Evolutionary conservation across 2,797 vertebrate genomes (phyloP).

Genomic region (Epinephelus malabaricus): DNA sequence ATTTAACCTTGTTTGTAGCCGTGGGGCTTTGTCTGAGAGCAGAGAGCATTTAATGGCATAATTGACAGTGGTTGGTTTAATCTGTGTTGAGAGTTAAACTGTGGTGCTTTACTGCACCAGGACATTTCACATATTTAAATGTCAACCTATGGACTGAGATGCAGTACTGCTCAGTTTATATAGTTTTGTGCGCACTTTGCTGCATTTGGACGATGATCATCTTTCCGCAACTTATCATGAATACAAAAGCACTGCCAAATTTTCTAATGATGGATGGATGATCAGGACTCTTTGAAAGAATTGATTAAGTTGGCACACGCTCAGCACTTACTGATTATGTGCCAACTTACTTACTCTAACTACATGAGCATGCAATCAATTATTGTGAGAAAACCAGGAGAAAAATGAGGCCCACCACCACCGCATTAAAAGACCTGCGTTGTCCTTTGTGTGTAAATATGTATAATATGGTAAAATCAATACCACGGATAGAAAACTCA

Average conservation of each 20-base stretch:
- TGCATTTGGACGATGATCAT: background rate
- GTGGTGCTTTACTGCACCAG: background rate
- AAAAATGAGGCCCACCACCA: background rate
- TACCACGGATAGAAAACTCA: background rate
- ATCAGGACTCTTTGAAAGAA: background rate
- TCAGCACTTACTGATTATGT: background rate
- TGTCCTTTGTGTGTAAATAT: background rate
- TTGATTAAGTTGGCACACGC: background rate
- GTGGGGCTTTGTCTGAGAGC: conserved; percentile 32
- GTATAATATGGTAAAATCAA: background rate
- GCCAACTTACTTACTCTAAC: background rate
- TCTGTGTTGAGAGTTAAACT: conserved; percentile 32
- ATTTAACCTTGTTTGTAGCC: conserved; percentile 50
- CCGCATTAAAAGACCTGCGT: background rate
- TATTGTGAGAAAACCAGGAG: background rate
- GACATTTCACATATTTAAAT: conserved; percentile 27
- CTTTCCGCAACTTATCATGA: background rate
- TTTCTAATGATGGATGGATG: background rate
- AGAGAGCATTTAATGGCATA: conserved; percentile 28
- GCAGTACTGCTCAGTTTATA: background rate
- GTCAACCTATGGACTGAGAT: background rate
- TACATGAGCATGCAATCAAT: background rate
- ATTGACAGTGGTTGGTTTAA: conserved; percentile 36
- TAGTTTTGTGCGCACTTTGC: background rate
- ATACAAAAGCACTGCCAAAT: background rate